phyloP scores from a whole-genome alignment of 2,797 vertebrate species.

The Uromys caudimaculatus region DNA sequence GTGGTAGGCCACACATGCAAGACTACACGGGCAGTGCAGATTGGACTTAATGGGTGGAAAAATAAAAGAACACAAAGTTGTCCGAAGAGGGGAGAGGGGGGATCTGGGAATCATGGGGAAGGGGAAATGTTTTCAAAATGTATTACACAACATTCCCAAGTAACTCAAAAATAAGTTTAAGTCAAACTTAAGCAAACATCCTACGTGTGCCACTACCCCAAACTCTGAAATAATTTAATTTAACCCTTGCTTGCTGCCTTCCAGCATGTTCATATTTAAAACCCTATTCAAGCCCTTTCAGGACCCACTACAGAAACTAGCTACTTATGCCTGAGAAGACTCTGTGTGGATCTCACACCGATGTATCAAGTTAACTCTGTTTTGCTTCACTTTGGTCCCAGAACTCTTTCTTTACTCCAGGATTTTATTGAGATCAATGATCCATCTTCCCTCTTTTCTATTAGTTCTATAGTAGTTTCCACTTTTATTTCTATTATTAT shows the following conservation, averaged over 20 bases:
- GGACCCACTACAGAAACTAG: neutral
- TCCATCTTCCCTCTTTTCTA: neutral
- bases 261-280: neutral
- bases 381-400: neutral
- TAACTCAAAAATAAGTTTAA: neutral
- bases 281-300: neutral
- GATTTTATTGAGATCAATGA: neutral
- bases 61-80: neutral
- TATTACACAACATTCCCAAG: neutral
- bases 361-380: neutral
- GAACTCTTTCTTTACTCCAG: neutral
- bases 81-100: neutral
- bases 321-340: neutral
- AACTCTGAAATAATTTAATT: constrained; percentile 26
- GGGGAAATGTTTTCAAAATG: neutral
- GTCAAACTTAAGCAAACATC: neutral
- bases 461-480: no score
- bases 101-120: neutral
- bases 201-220: neutral
- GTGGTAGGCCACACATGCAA: neutral
- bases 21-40: neutral
- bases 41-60: neutral
- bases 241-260: neutral
- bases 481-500: neutral
- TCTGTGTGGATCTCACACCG: neutral